Percentiles rank a stretch among this genome's conserved stretches.
phyloP scores from a whole-genome alignment of 2,113 vertebrate species.

The Hypanus sabinus region DNA sequence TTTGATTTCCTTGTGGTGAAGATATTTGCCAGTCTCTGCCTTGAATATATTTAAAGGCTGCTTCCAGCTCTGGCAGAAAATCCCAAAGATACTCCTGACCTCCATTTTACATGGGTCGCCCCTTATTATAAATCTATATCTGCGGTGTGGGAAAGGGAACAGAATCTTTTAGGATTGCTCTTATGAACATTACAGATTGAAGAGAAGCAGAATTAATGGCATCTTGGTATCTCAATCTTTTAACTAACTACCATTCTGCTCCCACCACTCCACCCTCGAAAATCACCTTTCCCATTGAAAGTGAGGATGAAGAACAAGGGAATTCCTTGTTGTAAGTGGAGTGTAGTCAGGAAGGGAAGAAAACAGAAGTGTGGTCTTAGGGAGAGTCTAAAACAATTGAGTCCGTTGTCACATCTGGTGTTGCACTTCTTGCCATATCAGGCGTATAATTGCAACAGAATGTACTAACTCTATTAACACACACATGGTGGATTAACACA shows the following conservation, averaged over 20 bases:
- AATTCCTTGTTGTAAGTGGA: slow-evolving; percentile 44
- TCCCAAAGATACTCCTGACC: too few species aligned
- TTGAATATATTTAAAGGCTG: too few species aligned
- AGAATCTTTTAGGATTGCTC: not conserved
- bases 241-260: not conserved
- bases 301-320: slow-evolving; percentile 37
- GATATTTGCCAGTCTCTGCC: too few species aligned
- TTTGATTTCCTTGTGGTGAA: too few species aligned
- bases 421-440: not conserved
- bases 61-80: too few species aligned
- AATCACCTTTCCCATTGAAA: slow-evolving; percentile 19
- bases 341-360: slow-evolving; percentile 36
- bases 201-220: not conserved
- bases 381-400: not conserved
- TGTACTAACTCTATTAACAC: not conserved
- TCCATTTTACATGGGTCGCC: too few species aligned
- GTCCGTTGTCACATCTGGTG: slow-evolving; percentile 20
- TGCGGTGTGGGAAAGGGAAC: not conserved
- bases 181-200: not conserved
- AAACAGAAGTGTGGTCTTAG: not conserved
- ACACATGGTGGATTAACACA: slow-evolving; percentile 21
- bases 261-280: too few species aligned
- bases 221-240: not conserved
- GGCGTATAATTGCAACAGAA: slow-evolving; percentile 22
- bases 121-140: too few species aligned